Base-by-base conservation (phyloP, 2,113 vertebrate species). In the Mormyrus iriodes region DNA sequence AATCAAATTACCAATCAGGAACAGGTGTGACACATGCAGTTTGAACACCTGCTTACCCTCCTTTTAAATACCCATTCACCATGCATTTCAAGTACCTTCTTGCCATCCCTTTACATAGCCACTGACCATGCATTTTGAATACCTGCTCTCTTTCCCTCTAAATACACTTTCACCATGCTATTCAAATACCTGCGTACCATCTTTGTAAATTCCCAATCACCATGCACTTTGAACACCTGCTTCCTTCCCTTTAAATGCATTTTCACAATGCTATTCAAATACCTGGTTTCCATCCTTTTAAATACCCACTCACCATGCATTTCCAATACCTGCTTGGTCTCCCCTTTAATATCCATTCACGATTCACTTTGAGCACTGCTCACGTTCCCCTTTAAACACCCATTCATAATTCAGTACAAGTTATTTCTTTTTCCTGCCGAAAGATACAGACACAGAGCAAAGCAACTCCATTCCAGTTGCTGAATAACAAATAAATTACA, bases 381-480 rank as follows among this genome's bases (percentile, higher is more conserved):
- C 9, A 84, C 19, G 9, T 46, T 84, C 82, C 82, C 39, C 19
- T 88, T 61, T 61, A 88, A 61, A 65, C 61, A 46, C 13, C 58
- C 87, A 73, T 88, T 73, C 61, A 88, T 88, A 73, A 88, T 69
- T 88, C 53, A 88, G 65, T 46, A 61, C 53, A 65, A 87, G 86
- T 65, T 65, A 87, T 87, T 87, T 87, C 39, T 44, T 35, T 61
- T 48, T 73, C 61, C 15, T 49, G 61, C 87, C 53, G 19, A 87
- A 58, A 53, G 55, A 39, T 65, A 31, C 35, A 42, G 51, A 87
- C 85, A 55, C 52, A 61, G n/a, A 44, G 52, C 52, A 85, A 85
- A 85, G 46, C 84, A 46, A 52, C 27, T 53, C 51, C 85, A 86
- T 52, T 53, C 85, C 49, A 86, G 21, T 31, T 53, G 46, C n/a